Percentiles rank a stretch among this genome's conserved stretches.
Evolutionary conservation across 1,140 invertebrate genomes (phyloP).

Genomic region (Brevipalpus yothersi): DNA sequence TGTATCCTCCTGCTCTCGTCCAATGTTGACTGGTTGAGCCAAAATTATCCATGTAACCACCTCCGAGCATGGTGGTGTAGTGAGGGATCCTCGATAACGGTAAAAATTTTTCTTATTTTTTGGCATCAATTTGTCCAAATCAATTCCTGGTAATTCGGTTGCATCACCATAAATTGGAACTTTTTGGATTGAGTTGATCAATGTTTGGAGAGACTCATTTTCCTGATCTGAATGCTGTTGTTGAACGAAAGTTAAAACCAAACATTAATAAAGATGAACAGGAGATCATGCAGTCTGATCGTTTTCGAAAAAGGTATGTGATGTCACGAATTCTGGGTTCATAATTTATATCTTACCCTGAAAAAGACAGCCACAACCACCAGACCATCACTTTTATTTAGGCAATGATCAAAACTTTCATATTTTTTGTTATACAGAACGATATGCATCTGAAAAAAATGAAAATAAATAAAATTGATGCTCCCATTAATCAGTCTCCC

Average conservation of each 20-base stretch:
- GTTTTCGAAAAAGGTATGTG: background rate
- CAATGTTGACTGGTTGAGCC: background rate
- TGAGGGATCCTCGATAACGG: constrained; percentile 43
- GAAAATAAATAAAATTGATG: background rate
- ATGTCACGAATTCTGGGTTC: background rate
- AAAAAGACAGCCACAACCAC: constrained; percentile 42
- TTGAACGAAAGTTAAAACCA: background rate
- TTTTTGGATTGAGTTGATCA: background rate
- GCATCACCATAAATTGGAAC: background rate
- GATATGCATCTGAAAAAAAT: background rate
- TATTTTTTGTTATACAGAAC: background rate
- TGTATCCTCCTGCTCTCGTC: background rate
- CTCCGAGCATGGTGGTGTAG: constrained; percentile 44
- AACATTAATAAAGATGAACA: background rate
- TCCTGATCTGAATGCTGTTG: background rate
- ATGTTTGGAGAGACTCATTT: background rate
- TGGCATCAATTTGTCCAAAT: background rate
- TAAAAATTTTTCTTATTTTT: constrained; percentile 25
- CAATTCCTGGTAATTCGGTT: background rate
- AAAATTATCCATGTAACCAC: constrained; percentile 45
- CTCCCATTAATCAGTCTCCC: too few species aligned
- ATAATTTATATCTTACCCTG: constrained; percentile 12
- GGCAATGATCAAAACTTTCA: background rate
- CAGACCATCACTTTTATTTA: constrained; percentile 29
- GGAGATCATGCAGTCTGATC: background rate